Evolutionary conservation across 2,113 vertebrate genomes (phyloP), one percentile per base, ranked within the genome.

Genomic region (Cariama cristata): DNA sequence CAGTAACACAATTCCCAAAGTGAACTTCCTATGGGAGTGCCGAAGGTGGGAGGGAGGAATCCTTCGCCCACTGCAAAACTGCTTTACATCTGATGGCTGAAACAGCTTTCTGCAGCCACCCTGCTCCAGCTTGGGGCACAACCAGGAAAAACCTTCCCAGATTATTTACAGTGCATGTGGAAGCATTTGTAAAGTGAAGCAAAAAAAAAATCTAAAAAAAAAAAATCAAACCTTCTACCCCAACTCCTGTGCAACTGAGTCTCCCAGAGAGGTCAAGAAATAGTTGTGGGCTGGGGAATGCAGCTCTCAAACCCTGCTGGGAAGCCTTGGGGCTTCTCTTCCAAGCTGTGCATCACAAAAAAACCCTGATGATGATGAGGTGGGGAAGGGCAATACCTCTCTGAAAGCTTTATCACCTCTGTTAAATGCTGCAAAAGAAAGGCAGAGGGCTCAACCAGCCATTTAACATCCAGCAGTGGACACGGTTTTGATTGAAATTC

Each of bases 61-160:
- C 83, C n/a, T 92, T 76, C 79, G 87, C 79, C 74, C 73, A 58
- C 86, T 95, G 86, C 66, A 87, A 38, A 93, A 81, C 40, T 64
- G 14, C 88, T 95, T 91, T 13, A 44, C 45, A 59, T 56, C 44
- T 14, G 42, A 91, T 79, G 56, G 80, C 75, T 91, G 66, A 38
- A 91, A 71, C 47, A 75, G 64, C 52, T 20, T 86, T 84, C 66
- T 69, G 35, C 73, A 83, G 59, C 55, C 82, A 62, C 26, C 2
- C 26, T 28, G 52, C 55, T 79, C 68, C 79, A 47, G 33, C n/a
- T 18, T 56, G 68, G 59, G 95, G 76, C 49, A 95, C 45, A 53
- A 88, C 14, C 49, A 85, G 74, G 52, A 89, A 85, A 92, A 93
- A 4, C 45, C 73, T 63, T 68, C 50, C 56, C 60, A 35, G 33